Evolutionary conservation across 1,140 invertebrate genomes (phyloP).

Genomic region (Leptonema lineaticorne): DNA sequence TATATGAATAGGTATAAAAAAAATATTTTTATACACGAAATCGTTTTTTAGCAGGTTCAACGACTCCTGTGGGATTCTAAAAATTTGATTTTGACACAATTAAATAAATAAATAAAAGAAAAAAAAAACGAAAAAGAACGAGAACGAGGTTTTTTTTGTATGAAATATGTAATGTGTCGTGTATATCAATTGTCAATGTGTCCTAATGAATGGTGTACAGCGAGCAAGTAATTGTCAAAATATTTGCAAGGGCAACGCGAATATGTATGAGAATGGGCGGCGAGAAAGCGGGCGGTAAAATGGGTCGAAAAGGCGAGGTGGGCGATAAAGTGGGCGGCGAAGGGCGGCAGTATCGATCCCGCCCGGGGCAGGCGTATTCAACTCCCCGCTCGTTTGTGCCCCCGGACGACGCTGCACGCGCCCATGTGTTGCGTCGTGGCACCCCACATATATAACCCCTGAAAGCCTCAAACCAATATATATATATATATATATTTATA

Average conservation of each 20-base stretch:
- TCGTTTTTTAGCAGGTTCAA: too few species aligned
- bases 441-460: neutral
- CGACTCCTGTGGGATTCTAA: too few species aligned
- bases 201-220: neutral
- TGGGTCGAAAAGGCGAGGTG: neutral
- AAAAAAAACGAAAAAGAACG: neutral
- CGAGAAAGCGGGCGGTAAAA: neutral
- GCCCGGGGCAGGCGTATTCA: conserved; percentile 8
- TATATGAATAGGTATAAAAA: too few species aligned
- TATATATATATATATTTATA: too few species aligned
- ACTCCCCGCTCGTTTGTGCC: neutral
- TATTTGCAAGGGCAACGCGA: conserved; percentile 24
- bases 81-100: neutral
- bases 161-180: too few species aligned
- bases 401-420: conserved; percentile 5
- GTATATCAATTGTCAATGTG: neutral
- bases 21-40: too few species aligned
- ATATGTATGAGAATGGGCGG: neutral
- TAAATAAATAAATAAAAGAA: neutral
- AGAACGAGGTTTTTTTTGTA: neutral
- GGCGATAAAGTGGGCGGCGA: neutral
- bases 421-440: conserved; percentile 9
- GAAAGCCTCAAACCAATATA: too few species aligned
- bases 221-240: conserved; percentile 31
- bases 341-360: conserved; percentile 4